phyloP scores from a whole-genome alignment of 2,113 vertebrate genomes.

The Hoplias malabaricus region DNA sequence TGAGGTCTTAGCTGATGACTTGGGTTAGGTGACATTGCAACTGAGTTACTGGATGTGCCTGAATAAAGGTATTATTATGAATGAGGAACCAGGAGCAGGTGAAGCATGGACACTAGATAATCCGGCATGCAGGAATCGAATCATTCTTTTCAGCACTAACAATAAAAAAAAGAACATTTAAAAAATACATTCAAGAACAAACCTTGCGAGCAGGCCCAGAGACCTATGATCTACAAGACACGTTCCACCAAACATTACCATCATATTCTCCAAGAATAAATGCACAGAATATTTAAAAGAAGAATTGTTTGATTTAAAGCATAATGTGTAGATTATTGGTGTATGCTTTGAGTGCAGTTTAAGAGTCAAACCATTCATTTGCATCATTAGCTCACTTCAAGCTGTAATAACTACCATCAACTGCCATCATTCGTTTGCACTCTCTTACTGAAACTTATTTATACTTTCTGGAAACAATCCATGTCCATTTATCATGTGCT shows the following conservation, averaged over 20 bases:
- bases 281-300: neutral
- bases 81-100: neutral
- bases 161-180: constrained; percentile 36
- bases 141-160: constrained; percentile 20
- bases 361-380: neutral
- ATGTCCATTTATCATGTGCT: too few species aligned
- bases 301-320: too few species aligned
- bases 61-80: neutral
- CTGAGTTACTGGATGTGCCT: neutral
- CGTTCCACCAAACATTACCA: neutral
- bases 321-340: too few species aligned
- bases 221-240: neutral
- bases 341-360: too few species aligned
- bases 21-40: neutral
- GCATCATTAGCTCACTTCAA: neutral
- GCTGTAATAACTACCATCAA: neutral
- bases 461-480: neutral
- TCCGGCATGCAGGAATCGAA: neutral
- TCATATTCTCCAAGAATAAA: neutral
- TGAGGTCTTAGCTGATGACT: neutral
- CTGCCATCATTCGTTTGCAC: too few species aligned
- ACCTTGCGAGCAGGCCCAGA: constrained; percentile 51
- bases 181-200: constrained; percentile 72
- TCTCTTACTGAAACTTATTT: neutral
- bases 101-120: neutral